phyloP scores from a whole-genome alignment of 2,113 vertebrate species.

The Cettia cetti region DNA sequence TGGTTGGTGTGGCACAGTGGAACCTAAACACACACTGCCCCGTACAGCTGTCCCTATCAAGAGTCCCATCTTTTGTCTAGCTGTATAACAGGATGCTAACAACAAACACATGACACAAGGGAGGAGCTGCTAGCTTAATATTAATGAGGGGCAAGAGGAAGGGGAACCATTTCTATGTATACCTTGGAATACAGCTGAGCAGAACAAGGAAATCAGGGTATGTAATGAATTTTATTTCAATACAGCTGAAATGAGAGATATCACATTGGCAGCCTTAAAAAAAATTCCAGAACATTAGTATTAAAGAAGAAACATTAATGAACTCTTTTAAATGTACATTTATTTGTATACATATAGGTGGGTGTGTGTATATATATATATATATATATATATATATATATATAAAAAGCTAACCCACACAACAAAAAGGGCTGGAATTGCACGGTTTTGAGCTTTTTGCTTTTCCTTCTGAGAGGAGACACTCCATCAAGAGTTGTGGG shows the following conservation, averaged over 20 bases:
- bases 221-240: background rate
- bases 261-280: background rate
- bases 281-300: background rate
- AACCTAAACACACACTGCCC: background rate
- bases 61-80: background rate
- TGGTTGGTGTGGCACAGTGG: background rate
- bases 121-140: background rate
- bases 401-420: too few relatives aligned
- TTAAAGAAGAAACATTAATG: background rate
- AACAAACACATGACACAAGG: too few relatives aligned
- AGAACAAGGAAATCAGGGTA: background rate
- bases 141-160: background rate
- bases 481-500: background rate
- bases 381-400: too few relatives aligned
- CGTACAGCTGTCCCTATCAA: fast-evolving
- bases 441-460: background rate
- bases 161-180: background rate
- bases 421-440: background rate
- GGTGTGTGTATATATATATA: too few relatives aligned
- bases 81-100: background rate
- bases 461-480: background rate
- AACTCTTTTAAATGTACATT: background rate
- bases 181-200: background rate
- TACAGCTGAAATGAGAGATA: background rate
- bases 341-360: background rate